Base-by-base conservation (phyloP, 2,888 invertebrate species). In the Azorinus chamasolen region DNA sequence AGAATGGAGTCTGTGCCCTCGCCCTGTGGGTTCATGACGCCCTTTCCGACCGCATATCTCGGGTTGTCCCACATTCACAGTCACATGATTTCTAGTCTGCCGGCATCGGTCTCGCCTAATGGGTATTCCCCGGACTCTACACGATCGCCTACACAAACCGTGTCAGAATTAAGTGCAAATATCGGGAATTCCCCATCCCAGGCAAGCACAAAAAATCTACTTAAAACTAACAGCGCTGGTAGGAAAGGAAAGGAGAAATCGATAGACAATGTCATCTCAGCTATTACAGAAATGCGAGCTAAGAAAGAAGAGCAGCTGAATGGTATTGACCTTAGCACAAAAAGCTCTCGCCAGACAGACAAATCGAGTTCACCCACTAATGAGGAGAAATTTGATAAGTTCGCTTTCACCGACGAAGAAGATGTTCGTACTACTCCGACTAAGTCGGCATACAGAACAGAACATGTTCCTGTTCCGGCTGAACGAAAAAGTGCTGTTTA, bases 331-430 rank as follows among this genome's bases (percentile, higher is more conserved):
- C 62, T 80, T 27, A 76, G 69, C 50, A 80, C 75, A 5, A 80
- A 80, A 50, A 64, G 69, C 62, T 63, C 64, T 25, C 57, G 74
- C 0, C 58, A 69, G 41, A 32, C 27, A 2, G 63, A 63, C 14
- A 68, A 61, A 45, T 54, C 68, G 1, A 37, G 37, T 24, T 48
- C 58, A 24, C 18, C 48, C 1, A 43, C 25, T 10, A 53, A 39
- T 45, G 46, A 62, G 24, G 46, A 65, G 16, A 64, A 77, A 37
- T 48, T 77, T 10, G 85, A 85, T 66, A 83, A 66, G 54, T 85
- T 68, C 55, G 83, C 80, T 5, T 83, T 83, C 64, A 80, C 85
- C 12, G 85, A 85, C 32, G 83, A 83, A 2, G 83, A 82, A 20
- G 66, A 71, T 24, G 25, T 50, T 45, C 50, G 62, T 32, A 10